A percentile compares a stretch with the other conserved stretches of the same genome.
Evolutionary conservation across 1,140 invertebrate genomes (phyloP).

Genomic region (Acromyrmex echinatior): DNA sequence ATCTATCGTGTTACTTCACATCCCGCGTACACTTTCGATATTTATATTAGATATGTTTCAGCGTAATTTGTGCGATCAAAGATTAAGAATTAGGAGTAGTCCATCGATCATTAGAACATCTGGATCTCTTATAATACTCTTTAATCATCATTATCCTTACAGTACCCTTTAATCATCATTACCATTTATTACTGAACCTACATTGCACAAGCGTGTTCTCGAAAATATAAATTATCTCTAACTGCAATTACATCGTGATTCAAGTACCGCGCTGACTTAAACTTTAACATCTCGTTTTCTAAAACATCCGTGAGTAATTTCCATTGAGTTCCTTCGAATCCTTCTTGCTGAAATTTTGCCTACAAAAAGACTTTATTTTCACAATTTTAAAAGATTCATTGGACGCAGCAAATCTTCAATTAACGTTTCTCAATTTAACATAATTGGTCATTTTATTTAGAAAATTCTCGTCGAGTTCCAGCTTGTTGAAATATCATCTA

Average conservation of each 20-base stretch:
- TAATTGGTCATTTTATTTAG: not conserved
- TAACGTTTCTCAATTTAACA: not conserved
- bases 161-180: conserved; percentile 53
- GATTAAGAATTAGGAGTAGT: conserved; percentile 28
- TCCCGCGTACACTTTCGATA: not conserved
- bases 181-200: conserved; percentile 37
- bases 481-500: no score
- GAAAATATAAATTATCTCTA: conserved; percentile 47
- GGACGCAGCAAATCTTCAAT: not conserved
- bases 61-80: conserved; percentile 17
- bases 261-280: not conserved
- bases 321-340: not conserved
- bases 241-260: conserved; percentile 30
- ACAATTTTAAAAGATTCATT: not conserved
- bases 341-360: not conserved
- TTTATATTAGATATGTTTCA: conserved; percentile 32
- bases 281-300: not conserved
- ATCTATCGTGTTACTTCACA: not conserved
- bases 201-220: conserved; percentile 25
- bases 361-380: not conserved
- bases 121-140: conserved; percentile 36
- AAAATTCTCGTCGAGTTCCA: no score
- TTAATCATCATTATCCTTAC: conserved; percentile 48
- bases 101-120: conserved; percentile 42
- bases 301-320: not conserved